A percentile compares a stretch with the other conserved stretches of the same genome.
These are phyloP conservation scores for Mycalesis mineus DNA, from an alignment of 2,888 invertebrate species.

Conservation along the genomic window DNA sequence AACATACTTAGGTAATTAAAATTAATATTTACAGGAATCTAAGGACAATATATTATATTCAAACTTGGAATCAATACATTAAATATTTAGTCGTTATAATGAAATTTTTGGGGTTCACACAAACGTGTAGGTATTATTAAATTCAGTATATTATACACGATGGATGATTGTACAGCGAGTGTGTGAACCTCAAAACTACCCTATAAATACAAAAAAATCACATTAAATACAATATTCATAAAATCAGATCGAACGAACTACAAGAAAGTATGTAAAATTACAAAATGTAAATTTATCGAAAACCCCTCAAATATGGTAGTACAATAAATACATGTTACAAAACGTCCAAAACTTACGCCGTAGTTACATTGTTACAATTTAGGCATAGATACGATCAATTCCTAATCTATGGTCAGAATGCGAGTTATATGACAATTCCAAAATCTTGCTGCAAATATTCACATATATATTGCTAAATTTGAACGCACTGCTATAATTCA, in stretches of 20 bases:
- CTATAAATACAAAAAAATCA: constrained; percentile 3
- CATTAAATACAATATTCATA: background rate
- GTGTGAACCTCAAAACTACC: background rate
- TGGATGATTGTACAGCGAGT: background rate
- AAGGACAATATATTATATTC: constrained; percentile 9
- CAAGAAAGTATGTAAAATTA: constrained; percentile 30
- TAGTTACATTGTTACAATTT: constrained; percentile 14
- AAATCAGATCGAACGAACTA: constrained; percentile 26
- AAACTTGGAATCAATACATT: background rate
- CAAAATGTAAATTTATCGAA: constrained; percentile 57
- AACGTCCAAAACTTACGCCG: constrained; percentile 31
- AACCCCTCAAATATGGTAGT: constrained; percentile 39
- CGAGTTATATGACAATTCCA: constrained; percentile 29
- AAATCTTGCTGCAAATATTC: constrained; percentile 7
- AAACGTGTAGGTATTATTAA: background rate
- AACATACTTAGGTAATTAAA: constrained; percentile 34
- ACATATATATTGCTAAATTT: background rate
- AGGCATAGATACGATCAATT: constrained; percentile 33
- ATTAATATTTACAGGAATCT: constrained; percentile 63
- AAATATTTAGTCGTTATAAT: background rate
- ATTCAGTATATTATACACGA: background rate
- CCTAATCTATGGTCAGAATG: constrained; percentile 30
- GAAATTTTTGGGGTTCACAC: background rate
- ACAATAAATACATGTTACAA: constrained; percentile 29
- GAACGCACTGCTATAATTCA: background rate